A percentile compares a stretch with the other conserved stretches of the same genome.
phyloP scores from a whole-genome alignment of 2,113 vertebrate species.

The Megalops atlanticus region DNA sequence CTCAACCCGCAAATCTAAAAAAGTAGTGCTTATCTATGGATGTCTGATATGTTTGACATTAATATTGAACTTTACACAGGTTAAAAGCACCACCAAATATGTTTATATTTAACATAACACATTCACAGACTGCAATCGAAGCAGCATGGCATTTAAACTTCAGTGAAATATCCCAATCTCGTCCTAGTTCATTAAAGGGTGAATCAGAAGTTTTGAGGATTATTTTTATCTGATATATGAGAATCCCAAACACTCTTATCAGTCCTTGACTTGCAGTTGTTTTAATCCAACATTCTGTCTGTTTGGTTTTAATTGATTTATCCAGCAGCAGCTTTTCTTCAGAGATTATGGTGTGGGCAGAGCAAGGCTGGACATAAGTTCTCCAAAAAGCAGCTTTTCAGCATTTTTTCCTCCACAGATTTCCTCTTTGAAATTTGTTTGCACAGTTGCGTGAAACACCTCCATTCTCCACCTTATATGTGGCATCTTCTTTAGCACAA shows the following conservation, averaged over 20 bases:
- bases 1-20: constrained; percentile 48
- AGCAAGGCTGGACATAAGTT: constrained; percentile 55
- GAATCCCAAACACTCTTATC: constrained; percentile 75
- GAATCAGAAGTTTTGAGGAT: constrained; percentile 68
- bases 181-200: constrained; percentile 66
- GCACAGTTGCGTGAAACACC: too few relatives aligned
- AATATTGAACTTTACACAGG: constrained; percentile 33
- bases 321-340: constrained; percentile 57
- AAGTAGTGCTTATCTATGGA: constrained; percentile 22
- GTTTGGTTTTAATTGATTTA: constrained; percentile 73
- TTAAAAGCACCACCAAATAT: constrained; percentile 34
- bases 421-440: constrained; percentile 36
- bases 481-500: constrained; percentile 1
- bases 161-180: constrained; percentile 59
- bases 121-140: constrained; percentile 54
- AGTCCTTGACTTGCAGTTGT: constrained; percentile 62
- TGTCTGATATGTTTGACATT: constrained; percentile 42
- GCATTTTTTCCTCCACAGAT: constrained; percentile 31
- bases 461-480: too few relatives aligned
- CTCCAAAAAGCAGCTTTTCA: constrained; percentile 55
- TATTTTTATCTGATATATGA: constrained; percentile 79
- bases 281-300: constrained; percentile 72
- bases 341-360: constrained; percentile 65
- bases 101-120: constrained; percentile 49
- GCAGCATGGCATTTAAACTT: constrained; percentile 67